These are phyloP conservation scores for Malachius bipustulatus DNA, from an alignment of 2,888 invertebrate species.

Conservation along the genomic window DNA sequence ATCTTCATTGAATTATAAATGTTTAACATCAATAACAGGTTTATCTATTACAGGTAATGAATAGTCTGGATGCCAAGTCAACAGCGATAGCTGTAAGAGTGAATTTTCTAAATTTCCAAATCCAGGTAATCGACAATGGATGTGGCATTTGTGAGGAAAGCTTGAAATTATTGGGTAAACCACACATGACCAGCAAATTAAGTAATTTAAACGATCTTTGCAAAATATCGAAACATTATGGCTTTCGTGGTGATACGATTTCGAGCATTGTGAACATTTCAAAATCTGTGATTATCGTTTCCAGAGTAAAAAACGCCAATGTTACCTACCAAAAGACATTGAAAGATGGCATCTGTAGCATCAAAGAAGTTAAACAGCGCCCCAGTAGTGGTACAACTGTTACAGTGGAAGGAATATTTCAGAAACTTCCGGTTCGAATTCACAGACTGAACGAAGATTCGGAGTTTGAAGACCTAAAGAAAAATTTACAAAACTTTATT, in stretches of 20 bases:
- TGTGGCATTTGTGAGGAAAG: constrained; percentile 47
- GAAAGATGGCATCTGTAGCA: constrained; percentile 23
- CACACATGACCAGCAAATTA: constrained; percentile 55
- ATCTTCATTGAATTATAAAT: constrained; percentile 9
- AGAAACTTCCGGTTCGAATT: constrained; percentile 50
- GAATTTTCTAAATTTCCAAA: constrained; percentile 44
- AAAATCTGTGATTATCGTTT: constrained; percentile 45
- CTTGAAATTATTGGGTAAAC: constrained; percentile 46
- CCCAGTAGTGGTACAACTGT: constrained; percentile 63
- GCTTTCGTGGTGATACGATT: constrained; percentile 57
- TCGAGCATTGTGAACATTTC: constrained; percentile 50
- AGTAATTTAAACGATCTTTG: constrained; percentile 41
- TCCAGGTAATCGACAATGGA: constrained; percentile 73
- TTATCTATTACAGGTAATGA: constrained; percentile 43
- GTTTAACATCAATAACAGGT: not conserved
- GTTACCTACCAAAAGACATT: constrained; percentile 47
- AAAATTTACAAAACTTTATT: constrained; percentile 48
- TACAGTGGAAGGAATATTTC: constrained; percentile 52
- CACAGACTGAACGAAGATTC: constrained; percentile 40
- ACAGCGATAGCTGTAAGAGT: constrained; percentile 58
- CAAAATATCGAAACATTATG: constrained; percentile 44
- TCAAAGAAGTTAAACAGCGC: constrained; percentile 35
- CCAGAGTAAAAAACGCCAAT: constrained; percentile 37
- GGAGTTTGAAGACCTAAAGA: constrained; percentile 49
- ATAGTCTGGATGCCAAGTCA: constrained; percentile 58